Evolutionary conservation across 2,888 invertebrate genomes (phyloP), one percentile per base, ranked within the genome.

Genomic region (Xestia xanthographa): DNA sequence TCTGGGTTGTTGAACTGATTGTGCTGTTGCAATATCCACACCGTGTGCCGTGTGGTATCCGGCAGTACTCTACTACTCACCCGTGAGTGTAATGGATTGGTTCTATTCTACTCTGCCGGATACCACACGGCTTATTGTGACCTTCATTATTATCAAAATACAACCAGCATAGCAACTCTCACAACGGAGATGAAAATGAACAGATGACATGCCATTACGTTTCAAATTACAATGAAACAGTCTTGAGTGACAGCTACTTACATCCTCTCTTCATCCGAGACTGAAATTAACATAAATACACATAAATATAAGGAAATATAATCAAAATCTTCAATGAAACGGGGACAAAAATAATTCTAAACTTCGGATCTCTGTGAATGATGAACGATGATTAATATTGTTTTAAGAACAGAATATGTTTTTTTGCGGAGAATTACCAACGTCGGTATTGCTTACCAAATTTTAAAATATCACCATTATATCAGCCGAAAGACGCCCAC

Each of bases 281-380:
- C 45, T 60, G 34, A 56, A 53, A 82, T 82, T 82, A 68, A 34
- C 77, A 80, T 82, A 80, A 82, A 82, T 72, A 58, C 66, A 34
- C 77, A 80, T 82, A 80, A 82, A 82, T 72, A 58, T 70, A 53
- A 60, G 60, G 66, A 68, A 77, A 71, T 53, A 77, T 45, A 77
- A 80, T 71, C 56, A 56, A 58, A 60, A 67, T 60, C 1, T 62
- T 50, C 60, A 56, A 56, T 62, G 53, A 53, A 60, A 74, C 3
- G 9, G 45, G 11, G 12, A 62, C 29, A 56, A 68, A 43, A 53
- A 75, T 29, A 20, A 20, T 41, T 62, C 12, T 29, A 8, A 26
- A 22, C n/a, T 26, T 26, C 41, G 45, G 38, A 78, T 26, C 5
- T 29, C 9, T 22, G 17, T 38, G 8, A 38, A 67, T 72, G 5